These are phyloP conservation scores for Silurus meridionalis DNA, from an alignment of 2,113 vertebrate species.

Conservation along the genomic window DNA sequence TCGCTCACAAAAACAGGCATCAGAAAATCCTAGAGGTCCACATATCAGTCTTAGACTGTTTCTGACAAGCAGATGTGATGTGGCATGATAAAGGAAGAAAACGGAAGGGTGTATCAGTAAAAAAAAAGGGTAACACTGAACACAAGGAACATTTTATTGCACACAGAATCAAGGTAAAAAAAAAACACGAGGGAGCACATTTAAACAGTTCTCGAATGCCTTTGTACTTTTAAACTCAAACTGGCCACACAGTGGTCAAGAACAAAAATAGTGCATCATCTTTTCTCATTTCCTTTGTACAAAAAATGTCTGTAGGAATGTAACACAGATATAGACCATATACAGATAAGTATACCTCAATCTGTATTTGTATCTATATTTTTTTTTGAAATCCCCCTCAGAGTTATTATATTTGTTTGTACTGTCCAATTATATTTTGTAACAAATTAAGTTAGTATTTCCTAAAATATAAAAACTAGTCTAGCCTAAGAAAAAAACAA, in stretches of 20 bases:
- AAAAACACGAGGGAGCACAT: neutral
- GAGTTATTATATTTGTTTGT: neutral
- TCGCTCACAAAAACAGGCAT: constrained; percentile 32
- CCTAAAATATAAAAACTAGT: neutral
- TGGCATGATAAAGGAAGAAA: constrained; percentile 21
- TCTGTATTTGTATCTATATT: neutral
- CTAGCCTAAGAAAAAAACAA: neutral
- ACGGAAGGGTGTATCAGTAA: neutral
- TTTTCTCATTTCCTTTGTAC: neutral
- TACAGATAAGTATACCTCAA: neutral
- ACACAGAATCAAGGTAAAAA: constrained; percentile 1
- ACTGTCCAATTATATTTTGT: neutral
- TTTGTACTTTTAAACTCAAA: neutral
- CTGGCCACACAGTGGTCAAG: neutral
- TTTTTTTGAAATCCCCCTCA: neutral
- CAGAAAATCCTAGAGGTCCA: constrained; percentile 40
- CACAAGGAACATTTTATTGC: neutral
- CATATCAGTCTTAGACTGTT: constrained; percentile 38
- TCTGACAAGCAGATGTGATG: constrained; percentile 38
- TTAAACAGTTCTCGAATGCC: neutral
- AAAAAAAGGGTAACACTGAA: neutral
- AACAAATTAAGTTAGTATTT: neutral
- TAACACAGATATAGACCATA: neutral
- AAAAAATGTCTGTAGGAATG: neutral
- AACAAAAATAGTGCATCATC: neutral